Conservation (phyloP, 2,888 invertebrate species). For the Cordilura impudica region DNA sequence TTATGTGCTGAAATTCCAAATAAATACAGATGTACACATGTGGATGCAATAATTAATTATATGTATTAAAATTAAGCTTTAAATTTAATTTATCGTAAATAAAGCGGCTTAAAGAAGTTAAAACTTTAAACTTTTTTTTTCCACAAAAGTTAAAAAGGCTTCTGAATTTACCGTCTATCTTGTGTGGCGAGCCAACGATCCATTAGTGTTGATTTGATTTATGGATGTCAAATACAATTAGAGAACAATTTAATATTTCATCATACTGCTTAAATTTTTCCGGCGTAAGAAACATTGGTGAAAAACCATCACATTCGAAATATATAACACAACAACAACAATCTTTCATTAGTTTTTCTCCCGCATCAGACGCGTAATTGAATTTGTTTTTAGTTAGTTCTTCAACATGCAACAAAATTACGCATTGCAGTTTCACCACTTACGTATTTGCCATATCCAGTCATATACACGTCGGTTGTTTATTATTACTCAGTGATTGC, state of each 20-base stretch:
- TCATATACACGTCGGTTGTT: not conserved
- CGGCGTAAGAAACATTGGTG: not conserved
- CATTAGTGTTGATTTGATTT: too few species aligned
- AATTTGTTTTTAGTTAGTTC: not conserved
- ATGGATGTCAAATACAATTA: too few species aligned
- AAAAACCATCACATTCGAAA: not conserved
- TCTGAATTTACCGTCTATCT: too few species aligned
- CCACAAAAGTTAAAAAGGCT: too few species aligned
- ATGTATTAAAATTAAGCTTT: not conserved
- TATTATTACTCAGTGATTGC: constrained; percentile 17
- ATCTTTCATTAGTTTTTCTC: not conserved
- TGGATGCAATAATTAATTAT: too few species aligned
- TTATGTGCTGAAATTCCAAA: constrained; percentile 16
- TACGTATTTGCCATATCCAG: not conserved
- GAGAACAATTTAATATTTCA: too few species aligned
- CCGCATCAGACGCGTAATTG: constrained; percentile 27
- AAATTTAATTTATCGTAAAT: too few species aligned
- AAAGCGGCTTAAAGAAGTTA: too few species aligned
- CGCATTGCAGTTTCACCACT: constrained; percentile 26
- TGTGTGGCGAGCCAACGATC: too few species aligned
- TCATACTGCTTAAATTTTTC: too few species aligned
- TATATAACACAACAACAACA: too few species aligned
- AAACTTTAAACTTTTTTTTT: too few species aligned
- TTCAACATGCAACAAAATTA: constrained; percentile 1
- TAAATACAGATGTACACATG: not conserved